Percentiles rank a stretch among this genome's conserved stretches.
phyloP scores from a whole-genome alignment of 2,797 vertebrate species.

The Rachycentron canadum region DNA sequence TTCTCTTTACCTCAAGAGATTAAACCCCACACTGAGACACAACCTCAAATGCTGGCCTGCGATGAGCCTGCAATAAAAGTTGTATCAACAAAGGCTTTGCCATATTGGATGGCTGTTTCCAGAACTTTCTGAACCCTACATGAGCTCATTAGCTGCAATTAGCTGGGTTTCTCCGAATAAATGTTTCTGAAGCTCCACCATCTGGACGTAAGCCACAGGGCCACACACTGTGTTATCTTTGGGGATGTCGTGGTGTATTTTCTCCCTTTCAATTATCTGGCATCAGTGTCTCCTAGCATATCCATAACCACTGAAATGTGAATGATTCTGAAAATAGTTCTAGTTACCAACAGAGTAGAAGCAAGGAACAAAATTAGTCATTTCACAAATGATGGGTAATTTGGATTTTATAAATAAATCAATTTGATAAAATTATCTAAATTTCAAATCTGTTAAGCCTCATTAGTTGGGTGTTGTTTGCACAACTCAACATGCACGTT shows the following conservation, averaged over 20 bases:
- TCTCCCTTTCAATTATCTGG: conserved; percentile 34
- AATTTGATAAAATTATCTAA: background rate
- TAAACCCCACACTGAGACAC: conserved; percentile 10
- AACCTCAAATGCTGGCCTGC: conserved; percentile 12
- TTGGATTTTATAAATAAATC: background rate
- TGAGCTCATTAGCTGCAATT: conserved; percentile 53
- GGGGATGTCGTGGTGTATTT: conserved; percentile 1
- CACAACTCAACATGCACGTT: background rate
- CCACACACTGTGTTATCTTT: conserved; percentile 30
- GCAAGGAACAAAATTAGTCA: background rate
- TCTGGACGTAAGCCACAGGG: conserved; percentile 20
- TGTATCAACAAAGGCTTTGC: conserved; percentile 10
- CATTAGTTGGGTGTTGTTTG: background rate
- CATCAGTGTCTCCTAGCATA: conserved; percentile 15
- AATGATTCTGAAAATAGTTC: conserved; percentile 2
- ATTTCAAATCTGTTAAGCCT: background rate
- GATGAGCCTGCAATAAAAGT: conserved; percentile 17
- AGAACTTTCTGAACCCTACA: conserved; percentile 31
- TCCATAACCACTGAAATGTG: conserved; percentile 8
- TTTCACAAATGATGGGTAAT: background rate
- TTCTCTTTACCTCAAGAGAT: conserved; percentile 40
- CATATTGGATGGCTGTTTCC: conserved; percentile 33
- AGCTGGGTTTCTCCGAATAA: conserved; percentile 36
- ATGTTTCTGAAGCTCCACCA: conserved; percentile 40
- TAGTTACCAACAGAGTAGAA: background rate